A percentile compares a stretch with the other conserved stretches of the same genome.
Conservation (phyloP, 2,113 vertebrate genomes). For the Motacilla alba region DNA sequence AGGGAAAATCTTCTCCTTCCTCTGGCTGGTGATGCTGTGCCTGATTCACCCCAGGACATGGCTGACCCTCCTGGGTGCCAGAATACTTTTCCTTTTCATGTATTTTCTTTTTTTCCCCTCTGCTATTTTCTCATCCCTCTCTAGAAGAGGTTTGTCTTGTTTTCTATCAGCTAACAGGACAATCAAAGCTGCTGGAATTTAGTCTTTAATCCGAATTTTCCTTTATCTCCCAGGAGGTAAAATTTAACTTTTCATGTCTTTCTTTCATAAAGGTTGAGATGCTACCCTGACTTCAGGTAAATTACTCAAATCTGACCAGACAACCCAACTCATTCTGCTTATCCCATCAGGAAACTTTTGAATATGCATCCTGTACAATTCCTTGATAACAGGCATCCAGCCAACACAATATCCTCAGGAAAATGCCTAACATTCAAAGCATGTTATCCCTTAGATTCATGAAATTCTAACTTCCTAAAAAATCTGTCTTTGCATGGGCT, state of each 20-base stretch:
- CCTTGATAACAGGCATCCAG: background rate
- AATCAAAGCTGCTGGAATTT: background rate
- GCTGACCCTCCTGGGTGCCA: background rate
- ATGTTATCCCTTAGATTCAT: background rate
- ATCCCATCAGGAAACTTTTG: slow-evolving; percentile 15
- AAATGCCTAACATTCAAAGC: background rate
- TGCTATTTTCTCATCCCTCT: background rate
- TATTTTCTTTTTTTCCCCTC: fast-evolving
- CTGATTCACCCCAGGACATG: background rate
- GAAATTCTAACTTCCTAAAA: background rate
- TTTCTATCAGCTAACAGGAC: background rate
- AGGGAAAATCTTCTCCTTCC: background rate
- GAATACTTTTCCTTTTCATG: background rate
- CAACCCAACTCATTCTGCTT: background rate
- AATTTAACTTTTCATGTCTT: background rate
- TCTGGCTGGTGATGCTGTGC: background rate
- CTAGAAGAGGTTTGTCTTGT: background rate
- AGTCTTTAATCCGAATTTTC: background rate
- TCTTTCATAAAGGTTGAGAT: background rate
- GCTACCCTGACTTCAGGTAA: background rate
- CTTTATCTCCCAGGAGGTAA: background rate
- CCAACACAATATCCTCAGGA: slow-evolving; percentile 10
- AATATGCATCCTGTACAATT: slow-evolving; percentile 10
- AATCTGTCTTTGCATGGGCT: background rate
- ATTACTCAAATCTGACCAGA: background rate